A percentile compares a stretch with the other conserved stretches of the same genome.
phyloP scores from a whole-genome alignment of 64 coral and sea anemone genomes.

The Pocillopora verrucosa region DNA sequence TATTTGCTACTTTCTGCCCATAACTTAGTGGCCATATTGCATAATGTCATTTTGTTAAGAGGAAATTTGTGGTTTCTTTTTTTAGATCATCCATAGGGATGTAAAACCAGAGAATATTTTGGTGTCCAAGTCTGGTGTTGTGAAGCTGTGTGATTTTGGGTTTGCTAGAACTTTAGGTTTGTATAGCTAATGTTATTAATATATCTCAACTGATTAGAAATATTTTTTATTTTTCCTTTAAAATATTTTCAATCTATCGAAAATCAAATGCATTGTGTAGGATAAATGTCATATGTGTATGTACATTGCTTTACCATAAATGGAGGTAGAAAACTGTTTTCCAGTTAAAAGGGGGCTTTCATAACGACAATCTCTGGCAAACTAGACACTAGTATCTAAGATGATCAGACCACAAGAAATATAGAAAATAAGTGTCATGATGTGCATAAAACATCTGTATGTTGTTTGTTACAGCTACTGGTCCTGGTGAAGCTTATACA shows the following conservation, averaged over 20 bases:
- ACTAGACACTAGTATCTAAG: no score
- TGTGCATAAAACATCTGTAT: neutral
- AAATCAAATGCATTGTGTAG: no score
- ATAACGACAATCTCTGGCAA: no score
- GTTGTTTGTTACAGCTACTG: slow-evolving; percentile 53
- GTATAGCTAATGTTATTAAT: neutral
- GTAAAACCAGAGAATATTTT: slow-evolving; percentile 99
- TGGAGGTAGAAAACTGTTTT: no score
- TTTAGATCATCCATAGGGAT: slow-evolving; percentile 98
- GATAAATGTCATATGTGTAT: no score
- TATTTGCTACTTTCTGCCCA: no score
- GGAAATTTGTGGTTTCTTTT: neutral
- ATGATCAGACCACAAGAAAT: no score
- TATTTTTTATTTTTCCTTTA: neutral
- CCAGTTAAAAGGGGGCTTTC: no score
- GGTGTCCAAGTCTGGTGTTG: slow-evolving; percentile 96
- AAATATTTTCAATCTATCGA: no score
- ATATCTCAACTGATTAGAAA: neutral
- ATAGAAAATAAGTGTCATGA: neutral
- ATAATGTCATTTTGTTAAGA: neutral
- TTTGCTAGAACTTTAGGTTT: slow-evolving; percentile 98
- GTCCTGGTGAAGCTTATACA: slow-evolving; percentile 91
- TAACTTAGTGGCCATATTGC: no score
- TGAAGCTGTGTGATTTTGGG: slow-evolving; percentile 99
- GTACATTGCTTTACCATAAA: no score